Base-by-base conservation (phyloP, 2,797 vertebrate species). In the Luscinia megarhynchos region DNA sequence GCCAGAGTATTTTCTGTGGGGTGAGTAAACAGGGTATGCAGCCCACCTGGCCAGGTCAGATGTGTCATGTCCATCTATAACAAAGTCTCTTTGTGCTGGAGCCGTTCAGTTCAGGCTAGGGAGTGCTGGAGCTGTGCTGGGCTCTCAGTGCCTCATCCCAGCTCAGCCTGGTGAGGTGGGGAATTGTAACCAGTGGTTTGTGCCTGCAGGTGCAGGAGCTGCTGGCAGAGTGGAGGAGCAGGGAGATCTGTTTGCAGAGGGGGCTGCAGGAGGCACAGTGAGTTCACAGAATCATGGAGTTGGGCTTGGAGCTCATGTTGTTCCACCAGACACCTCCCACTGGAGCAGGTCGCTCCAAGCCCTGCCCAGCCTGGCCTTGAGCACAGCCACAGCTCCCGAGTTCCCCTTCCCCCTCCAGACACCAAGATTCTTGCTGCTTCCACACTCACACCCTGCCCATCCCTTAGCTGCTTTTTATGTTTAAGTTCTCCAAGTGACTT, bases 201-300 rank as follows among this genome's bases (percentile, higher is more conserved):
- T 55, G 54, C 1, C 91, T 67, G 38, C 38, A 38, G 38, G 38
- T 38, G 38, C 38, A 38, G n/a, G 93, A 53, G 96, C 97, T 10
- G 2, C 96, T 15, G 62, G 82, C 91, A 97, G 97, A 92, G 95
- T 94, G 27, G 72, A 64, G 7, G 96, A 98, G 54, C 95, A 93
- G 74, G 97, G 96, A 79, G 98, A 98, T 84, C 84, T 66, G 34
- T 34, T 34, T 34, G 94, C 97, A 66, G 97, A 98, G 84, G 98
- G 73, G 90, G 97, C 96, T 98, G 98, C 96, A 97, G 96, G 95
- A 97, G 98, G 68, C 98, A 97, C 17, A 96, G 98, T 98, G 97
- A 98, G 95, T 59, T 87, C 70, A 15, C 5, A 21, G 48, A 68
- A 48, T 29, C 32, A 17, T 14, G 43, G 36, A 57, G 18, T 50